phyloP scores from a whole-genome alignment of 1,140 invertebrate genomes.

The Trypoxylus dichotomus region DNA sequence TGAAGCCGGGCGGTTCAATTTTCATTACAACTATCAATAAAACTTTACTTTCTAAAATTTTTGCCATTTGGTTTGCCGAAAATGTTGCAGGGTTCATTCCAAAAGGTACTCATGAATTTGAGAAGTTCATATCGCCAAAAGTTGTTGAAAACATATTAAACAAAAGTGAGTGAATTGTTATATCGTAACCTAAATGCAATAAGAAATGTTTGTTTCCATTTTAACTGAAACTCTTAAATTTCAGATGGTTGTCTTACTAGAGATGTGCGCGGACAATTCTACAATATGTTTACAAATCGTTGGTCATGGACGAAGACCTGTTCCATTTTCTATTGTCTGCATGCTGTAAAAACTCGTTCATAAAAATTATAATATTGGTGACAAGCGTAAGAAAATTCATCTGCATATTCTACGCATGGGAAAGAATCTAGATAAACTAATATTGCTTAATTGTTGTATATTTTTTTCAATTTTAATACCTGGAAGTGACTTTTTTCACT shows the following conservation, averaged over 20 bases:
- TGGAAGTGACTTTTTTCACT: too few relatives aligned
- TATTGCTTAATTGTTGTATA: too few relatives aligned
- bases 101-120: slow-evolving; percentile 75
- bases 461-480: too few relatives aligned
- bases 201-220: too few relatives aligned
- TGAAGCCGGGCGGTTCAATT: slow-evolving; percentile 74
- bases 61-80: slow-evolving; percentile 68
- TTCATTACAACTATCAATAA: slow-evolving; percentile 81
- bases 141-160: not conserved
- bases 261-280: not conserved
- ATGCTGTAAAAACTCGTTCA: not conserved
- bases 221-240: not conserved
- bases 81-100: slow-evolving; percentile 63
- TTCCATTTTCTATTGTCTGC: not conserved
- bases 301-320: not conserved
- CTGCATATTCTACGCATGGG: too few relatives aligned
- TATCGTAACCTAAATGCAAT: too few relatives aligned
- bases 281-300: not conserved
- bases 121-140: slow-evolving; percentile 72
- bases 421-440: too few relatives aligned
- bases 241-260: not conserved
- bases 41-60: slow-evolving; percentile 65
- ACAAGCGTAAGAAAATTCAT: too few relatives aligned
- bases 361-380: too few relatives aligned
- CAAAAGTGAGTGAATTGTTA: too few relatives aligned